These are phyloP conservation scores for Penaeus monodon DNA, from an alignment of 2,888 invertebrate species.

Conservation along the genomic window DNA sequence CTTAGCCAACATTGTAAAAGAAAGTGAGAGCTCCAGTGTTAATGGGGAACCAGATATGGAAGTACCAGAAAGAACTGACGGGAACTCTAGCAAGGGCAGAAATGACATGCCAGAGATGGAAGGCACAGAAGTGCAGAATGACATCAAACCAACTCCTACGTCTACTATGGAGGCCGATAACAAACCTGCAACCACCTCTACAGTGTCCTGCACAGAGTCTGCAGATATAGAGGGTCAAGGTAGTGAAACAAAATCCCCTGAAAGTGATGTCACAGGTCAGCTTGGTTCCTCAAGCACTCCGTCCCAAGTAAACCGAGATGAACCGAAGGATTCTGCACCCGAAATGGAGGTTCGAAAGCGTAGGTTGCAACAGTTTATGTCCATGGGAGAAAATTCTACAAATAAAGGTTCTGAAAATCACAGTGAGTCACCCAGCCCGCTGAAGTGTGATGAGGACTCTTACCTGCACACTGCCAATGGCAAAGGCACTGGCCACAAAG, in stretches of 20 bases:
- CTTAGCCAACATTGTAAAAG: background rate
- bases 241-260: background rate
- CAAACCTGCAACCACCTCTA: background rate
- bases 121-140: background rate
- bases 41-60: conserved; percentile 6
- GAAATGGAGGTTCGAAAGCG: conserved; percentile 47
- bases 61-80: conserved; percentile 2
- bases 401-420: conserved; percentile 6
- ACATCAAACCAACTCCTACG: too few species aligned
- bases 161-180: background rate
- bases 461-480: background rate
- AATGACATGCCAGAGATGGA: background rate
- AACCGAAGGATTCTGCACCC: background rate
- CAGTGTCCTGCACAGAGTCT: background rate
- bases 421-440: background rate
- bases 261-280: background rate
- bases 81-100: background rate
- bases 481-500: background rate
- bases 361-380: conserved; percentile 46
- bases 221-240: background rate
- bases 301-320: conserved; percentile 15
- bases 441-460: background rate
- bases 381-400: conserved; percentile 32
- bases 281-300: conserved; percentile 11
- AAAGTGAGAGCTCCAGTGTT: background rate